Percentiles rank a stretch among this genome's conserved stretches.
phyloP scores from a whole-genome alignment of 2,888 invertebrate genomes.

The Priocnemis perturbator region DNA sequence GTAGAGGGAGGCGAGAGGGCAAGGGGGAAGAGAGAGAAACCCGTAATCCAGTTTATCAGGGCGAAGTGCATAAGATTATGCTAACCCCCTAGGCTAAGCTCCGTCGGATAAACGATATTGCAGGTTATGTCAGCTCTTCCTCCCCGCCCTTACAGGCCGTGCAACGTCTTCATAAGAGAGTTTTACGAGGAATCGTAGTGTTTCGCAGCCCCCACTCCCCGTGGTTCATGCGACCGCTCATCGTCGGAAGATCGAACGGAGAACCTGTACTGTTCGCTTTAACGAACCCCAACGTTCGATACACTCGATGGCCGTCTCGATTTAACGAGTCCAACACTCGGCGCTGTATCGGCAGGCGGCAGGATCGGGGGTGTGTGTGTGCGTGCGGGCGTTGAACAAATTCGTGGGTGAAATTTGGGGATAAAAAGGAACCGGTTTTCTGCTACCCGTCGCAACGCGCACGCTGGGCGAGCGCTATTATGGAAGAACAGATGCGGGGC shows the following conservation, averaged over 20 bases:
- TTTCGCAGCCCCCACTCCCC: neutral
- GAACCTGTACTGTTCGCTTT: no score
- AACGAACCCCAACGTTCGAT: constrained; percentile 10
- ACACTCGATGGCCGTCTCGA: neutral
- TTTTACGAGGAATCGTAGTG: constrained; percentile 46
- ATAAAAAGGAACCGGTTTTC: no score
- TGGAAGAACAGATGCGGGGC: no score
- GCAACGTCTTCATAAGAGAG: constrained; percentile 47
- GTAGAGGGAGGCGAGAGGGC: neutral
- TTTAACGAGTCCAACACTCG: no score
- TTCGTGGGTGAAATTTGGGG: no score
- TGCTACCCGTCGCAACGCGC: no score
- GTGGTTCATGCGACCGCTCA: no score
- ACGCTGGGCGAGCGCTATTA: no score
- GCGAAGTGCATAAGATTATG: constrained; percentile 67
- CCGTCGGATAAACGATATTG: constrained; percentile 63
- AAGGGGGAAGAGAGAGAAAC: constrained; percentile 30
- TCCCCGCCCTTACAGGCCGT: neutral
- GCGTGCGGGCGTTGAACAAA: no score
- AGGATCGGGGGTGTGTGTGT: no score
- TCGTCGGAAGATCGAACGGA: no score
- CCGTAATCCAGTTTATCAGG: constrained; percentile 66
- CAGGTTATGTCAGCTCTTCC: constrained; percentile 52
- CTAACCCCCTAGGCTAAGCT: constrained; percentile 60
- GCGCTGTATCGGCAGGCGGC: no score